Evolutionary conservation across 2,113 vertebrate genomes (phyloP), one percentile per base, ranked within the genome.

Genomic region (Larimichthys polyactis): DNA sequence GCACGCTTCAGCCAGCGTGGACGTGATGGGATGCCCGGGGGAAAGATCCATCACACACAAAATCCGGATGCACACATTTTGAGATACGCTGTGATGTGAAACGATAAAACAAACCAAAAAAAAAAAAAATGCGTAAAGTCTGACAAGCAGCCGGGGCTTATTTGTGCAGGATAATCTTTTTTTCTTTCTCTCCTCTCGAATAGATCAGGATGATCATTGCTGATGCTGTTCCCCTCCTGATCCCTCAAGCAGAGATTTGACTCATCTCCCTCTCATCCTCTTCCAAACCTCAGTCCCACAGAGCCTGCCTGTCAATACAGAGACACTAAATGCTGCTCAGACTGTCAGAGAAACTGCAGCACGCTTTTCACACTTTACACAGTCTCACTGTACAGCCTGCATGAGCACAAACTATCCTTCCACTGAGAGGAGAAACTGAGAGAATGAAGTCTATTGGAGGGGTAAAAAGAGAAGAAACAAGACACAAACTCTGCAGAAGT

Each of bases 401-500:
- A n/a, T 0, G 14, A 71, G 55, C 60, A 48, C 75, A 57, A 71
- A 85, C 62, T 69, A 29, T 16, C 15, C 64, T 5, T 3, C 5
- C 9, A 24, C 85, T 64, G 46, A 40, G 17, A 54, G 59, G 46
- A 52, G 5, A 55, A 14, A 82, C 24, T 2, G 19, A 54, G 51
- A 29, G 29, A 40, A 40, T 1, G 5, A 49, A 51, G 36, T 20
- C n/a, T 4, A 16, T 32, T 7, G 4, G 2, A 43, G 40, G 16
- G 16, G 14, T 19, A 2, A 7, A 60, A 8, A 52, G 67, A 66
- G 24, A 17, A 27, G 44, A n/a, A 66, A 71, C 49, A 65, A 58
- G 20, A 52, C 11, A 5, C 65, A 81, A 92, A 92, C 75, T 92
- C 90, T 32, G 66, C 66, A 87, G 85, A 93, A 93, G 92, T 92